Conservation (phyloP, 2,113 vertebrate species). For the Pampusana beccarii region DNA sequence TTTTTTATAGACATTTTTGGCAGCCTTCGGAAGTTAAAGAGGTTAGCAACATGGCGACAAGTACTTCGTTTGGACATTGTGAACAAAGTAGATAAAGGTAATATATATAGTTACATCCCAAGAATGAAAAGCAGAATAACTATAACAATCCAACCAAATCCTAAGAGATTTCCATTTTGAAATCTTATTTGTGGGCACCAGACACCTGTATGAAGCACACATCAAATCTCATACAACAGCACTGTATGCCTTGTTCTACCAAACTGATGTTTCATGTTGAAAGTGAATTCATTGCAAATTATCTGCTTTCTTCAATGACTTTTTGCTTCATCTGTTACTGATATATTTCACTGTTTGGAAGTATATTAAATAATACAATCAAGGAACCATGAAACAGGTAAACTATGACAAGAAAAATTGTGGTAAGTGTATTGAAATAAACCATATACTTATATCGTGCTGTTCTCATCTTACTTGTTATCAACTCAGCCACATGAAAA, state of each 20-base stretch:
- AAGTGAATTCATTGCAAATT: not conserved
- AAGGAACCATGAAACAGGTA: not conserved
- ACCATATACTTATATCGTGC: not conserved
- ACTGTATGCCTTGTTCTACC: not conserved
- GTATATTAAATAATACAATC: not conserved
- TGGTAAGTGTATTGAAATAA: not conserved
- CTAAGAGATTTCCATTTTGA: not conserved
- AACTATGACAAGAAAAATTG: not conserved
- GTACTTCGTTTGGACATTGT: not conserved
- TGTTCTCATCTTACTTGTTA: not conserved
- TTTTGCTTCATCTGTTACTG: not conserved
- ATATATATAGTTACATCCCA: not conserved
- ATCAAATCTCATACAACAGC: not conserved
- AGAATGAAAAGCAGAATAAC: not conserved
- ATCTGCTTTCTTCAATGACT: not conserved
- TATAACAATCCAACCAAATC: not conserved
- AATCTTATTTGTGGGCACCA: not conserved
- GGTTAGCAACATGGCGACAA: not conserved
- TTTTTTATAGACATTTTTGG: not conserved
- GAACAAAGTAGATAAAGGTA: not conserved
- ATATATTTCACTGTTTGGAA: not conserved
- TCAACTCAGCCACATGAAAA: not conserved
- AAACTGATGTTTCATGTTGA: not conserved
- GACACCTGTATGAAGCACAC: not conserved
- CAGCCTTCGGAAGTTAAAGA: not conserved